Conservation (phyloP, 2,888 invertebrate genomes). For the Mallateleia sp. region DNA sequence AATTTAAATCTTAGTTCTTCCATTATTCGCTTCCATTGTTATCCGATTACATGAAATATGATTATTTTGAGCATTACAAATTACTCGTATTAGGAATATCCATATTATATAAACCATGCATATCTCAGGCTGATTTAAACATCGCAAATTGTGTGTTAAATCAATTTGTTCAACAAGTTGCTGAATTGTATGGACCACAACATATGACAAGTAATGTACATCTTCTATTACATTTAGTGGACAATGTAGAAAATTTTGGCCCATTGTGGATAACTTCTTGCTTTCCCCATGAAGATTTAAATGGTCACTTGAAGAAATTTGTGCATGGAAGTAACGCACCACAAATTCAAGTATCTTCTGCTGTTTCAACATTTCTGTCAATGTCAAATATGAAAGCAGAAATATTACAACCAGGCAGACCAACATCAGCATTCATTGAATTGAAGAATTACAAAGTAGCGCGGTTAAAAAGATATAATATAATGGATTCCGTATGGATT, state of each 20-base stretch:
- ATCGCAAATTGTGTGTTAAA: conserved; percentile 46
- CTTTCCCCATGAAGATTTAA: too few species aligned
- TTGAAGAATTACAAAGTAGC: not conserved
- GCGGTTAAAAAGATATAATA: not conserved
- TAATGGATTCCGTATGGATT: not conserved
- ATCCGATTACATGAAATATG: conserved; percentile 69
- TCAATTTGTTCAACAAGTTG: conserved; percentile 71
- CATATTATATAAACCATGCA: conserved; percentile 54
- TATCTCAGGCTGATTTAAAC: conserved; percentile 52
- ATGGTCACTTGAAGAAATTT: too few species aligned
- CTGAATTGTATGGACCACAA: conserved; percentile 61
- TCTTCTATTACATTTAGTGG: conserved; percentile 71
- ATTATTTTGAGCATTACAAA: conserved; percentile 73
- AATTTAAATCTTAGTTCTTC: conserved; percentile 73
- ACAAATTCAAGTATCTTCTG: conserved; percentile 32
- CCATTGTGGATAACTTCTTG: too few species aligned
- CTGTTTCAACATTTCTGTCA: not conserved
- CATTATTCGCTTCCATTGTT: conserved; percentile 73
- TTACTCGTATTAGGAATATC: conserved; percentile 53
- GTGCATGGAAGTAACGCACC: too few species aligned
- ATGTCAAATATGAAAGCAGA: not conserved
- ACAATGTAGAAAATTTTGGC: conserved; percentile 38
- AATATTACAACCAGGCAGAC: not conserved
- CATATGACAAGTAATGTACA: conserved; percentile 77
- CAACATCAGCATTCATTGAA: not conserved